Percentiles rank a stretch among this genome's conserved stretches.
Conservation (phyloP, 2,113 vertebrate species). For the Gnathonemus echidnorhynchus region DNA sequence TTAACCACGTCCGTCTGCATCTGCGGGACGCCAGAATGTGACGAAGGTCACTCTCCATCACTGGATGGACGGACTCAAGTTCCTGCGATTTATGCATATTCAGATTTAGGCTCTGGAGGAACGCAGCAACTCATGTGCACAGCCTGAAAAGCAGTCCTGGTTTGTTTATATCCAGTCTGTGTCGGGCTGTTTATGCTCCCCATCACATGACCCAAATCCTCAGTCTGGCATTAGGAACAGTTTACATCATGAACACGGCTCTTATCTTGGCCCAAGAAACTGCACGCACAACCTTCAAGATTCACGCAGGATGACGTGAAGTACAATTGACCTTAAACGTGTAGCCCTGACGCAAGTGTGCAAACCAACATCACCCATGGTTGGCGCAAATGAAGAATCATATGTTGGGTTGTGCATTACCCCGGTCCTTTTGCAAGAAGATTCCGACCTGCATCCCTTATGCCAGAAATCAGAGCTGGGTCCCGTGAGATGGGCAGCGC, state of each 20-base stretch:
- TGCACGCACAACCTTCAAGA: background rate
- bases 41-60: background rate
- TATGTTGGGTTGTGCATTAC: background rate
- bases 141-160: background rate
- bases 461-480: background rate
- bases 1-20: background rate
- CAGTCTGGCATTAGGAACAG: background rate
- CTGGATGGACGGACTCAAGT: background rate
- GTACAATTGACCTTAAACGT: background rate
- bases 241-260: background rate
- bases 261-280: background rate
- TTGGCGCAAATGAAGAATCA: background rate
- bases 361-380: background rate
- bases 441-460: background rate
- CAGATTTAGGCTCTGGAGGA: background rate
- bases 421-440: background rate
- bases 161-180: background rate
- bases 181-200: background rate
- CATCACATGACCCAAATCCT: background rate
- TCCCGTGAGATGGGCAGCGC: too few relatives aligned
- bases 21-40: background rate
- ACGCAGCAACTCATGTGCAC: background rate
- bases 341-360: background rate
- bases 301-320: background rate
- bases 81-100: slow-evolving; percentile 3